Base-by-base conservation (phyloP, 2,797 vertebrate genomes). In the Myotis findleyi region DNA sequence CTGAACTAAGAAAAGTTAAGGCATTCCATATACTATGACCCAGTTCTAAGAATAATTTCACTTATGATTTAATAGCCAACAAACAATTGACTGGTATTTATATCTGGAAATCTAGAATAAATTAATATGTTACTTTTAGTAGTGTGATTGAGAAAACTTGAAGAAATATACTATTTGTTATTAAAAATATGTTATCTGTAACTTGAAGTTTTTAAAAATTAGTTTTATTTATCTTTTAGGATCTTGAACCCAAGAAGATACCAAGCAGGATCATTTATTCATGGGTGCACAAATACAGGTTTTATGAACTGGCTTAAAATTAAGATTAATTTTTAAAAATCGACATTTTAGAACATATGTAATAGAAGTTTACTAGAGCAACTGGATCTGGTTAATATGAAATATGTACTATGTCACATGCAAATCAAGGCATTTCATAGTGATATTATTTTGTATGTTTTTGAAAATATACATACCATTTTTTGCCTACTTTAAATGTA, bases 401-500 rank as follows among this genome's bases (percentile, higher is more conserved):
- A 85, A 47, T 96, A 87, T 95, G 55, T 92, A 84, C 25, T 81
- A 95, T 95, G 23, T 95, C 55, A 88, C 69, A 89, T 72, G 76
- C 36, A 91, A 95, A 85, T 93, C 23, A 47, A 75, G 25, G 25
- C 11, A 88, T 91, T 96, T 93, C 11, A 66, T 64, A 66, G 59
- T 95, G 57, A 91, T 87, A 91, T 82, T 91, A 82, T 86, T 84
- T 89, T 91, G 27, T 47, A 72, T 96, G 73, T 81, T 53, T 87
- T 80, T 30, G 6, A 87, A 36, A 87, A 77, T 7, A 18, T 30
- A 41, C 79, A 38, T 75, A 68, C 53, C 47, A 47, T 84, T 92
- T 83, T 96, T 94, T 96, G 33, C 57, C 82, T 90, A 81, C 36
- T 96, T 88, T 83, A 53, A 87, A 68, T 91, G 12, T 93, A 75